Evolutionary conservation across 2,888 invertebrate species (phyloP), one percentile per base, ranked within the genome.

Genomic region (Erebia epiphron): DNA sequence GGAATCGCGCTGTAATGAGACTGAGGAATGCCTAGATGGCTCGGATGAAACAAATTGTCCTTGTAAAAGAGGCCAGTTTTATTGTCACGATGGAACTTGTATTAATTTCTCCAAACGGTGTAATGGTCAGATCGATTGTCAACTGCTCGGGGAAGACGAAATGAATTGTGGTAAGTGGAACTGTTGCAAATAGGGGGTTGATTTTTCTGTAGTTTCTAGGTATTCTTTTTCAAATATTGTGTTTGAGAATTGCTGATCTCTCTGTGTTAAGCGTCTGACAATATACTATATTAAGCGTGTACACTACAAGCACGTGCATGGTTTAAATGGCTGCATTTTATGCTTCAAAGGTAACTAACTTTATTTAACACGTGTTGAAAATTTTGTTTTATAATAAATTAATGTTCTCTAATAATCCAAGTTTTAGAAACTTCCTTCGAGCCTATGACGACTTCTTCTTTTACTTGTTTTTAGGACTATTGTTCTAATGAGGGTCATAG

Each of bases 41-140:
- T 93, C 94, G 9, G 93, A 92, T 72, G 93, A 93, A 81, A 76
- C 67, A 64, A 82, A 83, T 76, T 93, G 93, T 76, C 84, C 88
- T 71, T 92, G 92, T 82, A 91, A 89, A 82, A 83, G 91, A 71
- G 94, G 90, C 71, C 87, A 95, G 80, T 94, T 93, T 83, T 85
- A 85, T 66, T 96, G 96, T 85, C 89, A 95, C 79, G 95, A 96
- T 80, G 95, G 95, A 75, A 88, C 94, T 82, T 97, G 97, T 88
- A 94, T 96, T 84, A 92, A 94, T 80, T 88, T 92, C 77, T 92
- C 93, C 64, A 94, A 94, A 76, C 91, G 94, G 79, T 97, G 97
- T 87, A 94, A 97, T 83, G 94, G 94, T 77, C 82, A 86, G 69
- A 81, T 78, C 75, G 95, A 96, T 83, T 96, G 96, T 86, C 77